phyloP scores from a whole-genome alignment of 2,113 vertebrate species.

The Oreochromis spilurus region DNA sequence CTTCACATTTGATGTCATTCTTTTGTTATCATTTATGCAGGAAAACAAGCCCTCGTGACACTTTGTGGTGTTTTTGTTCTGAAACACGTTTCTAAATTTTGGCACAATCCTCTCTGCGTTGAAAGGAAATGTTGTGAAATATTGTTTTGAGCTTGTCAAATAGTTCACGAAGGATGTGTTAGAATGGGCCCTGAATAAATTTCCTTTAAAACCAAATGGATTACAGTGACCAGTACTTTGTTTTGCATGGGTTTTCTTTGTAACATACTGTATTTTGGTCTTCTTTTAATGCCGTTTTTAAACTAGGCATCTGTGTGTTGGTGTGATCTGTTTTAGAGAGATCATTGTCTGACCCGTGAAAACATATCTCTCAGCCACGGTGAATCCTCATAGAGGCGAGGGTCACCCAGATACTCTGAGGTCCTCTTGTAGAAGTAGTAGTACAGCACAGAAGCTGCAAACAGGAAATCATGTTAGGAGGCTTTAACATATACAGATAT shows the following conservation, averaged over 20 bases:
- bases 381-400: slow-evolving; percentile 89
- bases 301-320: not conserved
- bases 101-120: slow-evolving; percentile 24
- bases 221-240: not conserved
- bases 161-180: not conserved
- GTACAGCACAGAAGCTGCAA: slow-evolving; percentile 83
- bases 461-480: not conserved
- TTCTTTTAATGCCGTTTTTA: not conserved
- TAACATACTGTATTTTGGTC: not conserved
- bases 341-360: slow-evolving; percentile 71
- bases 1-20: not conserved
- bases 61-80: not conserved
- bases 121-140: not conserved
- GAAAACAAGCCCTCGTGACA: not conserved
- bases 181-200: not conserved
- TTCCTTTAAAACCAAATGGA: not conserved
- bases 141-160: not conserved
- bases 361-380: slow-evolving; percentile 87
- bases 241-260: not conserved
- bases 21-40: not conserved
- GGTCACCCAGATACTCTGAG: slow-evolving; percentile 82
- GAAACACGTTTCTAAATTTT: slow-evolving; percentile 9
- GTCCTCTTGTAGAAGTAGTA: slow-evolving; percentile 94
- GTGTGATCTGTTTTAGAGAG: not conserved
- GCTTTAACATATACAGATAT: not conserved